A percentile compares a stretch with the other conserved stretches of the same genome.
phyloP scores from a whole-genome alignment of 1,140 invertebrate genomes.

The Idris sp. region DNA sequence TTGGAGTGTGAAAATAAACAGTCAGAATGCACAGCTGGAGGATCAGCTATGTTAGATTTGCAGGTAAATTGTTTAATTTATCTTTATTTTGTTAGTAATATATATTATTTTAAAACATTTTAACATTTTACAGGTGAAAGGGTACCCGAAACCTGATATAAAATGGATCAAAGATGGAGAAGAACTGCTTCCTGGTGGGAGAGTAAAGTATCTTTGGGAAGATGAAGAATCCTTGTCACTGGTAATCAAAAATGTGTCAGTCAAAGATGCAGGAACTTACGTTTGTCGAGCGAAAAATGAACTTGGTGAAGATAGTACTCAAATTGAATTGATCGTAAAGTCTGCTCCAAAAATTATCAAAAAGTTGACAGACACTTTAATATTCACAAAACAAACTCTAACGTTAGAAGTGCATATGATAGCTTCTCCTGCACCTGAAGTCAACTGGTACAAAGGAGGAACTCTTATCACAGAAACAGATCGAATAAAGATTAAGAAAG shows the following conservation, averaged over 20 bases:
- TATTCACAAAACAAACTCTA: slow-evolving; percentile 83
- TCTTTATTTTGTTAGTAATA: no score
- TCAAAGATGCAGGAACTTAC: slow-evolving; percentile 91
- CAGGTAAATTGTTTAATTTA: slow-evolving; percentile 74
- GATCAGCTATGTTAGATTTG: slow-evolving; percentile 96
- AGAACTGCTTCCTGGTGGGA: slow-evolving; percentile 87
- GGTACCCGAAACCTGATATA: slow-evolving; percentile 95
- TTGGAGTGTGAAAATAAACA: slow-evolving; percentile 86
- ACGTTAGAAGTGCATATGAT: slow-evolving; percentile 89
- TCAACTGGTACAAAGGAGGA: slow-evolving; percentile 92
- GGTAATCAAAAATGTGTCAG: slow-evolving; percentile 92
- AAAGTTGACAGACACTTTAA: slow-evolving; percentile 86
- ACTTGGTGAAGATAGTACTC: slow-evolving; percentile 88
- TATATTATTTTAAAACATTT: no score
- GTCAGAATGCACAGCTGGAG: slow-evolving; percentile 87
- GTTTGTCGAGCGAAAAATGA: slow-evolving; percentile 91
- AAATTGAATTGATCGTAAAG: slow-evolving; percentile 87
- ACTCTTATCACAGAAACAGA: slow-evolving; percentile 84
- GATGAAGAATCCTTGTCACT: slow-evolving; percentile 94
- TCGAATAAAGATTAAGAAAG: slow-evolving; percentile 84
- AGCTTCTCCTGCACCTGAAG: slow-evolving; percentile 88
- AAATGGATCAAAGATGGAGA: slow-evolving; percentile 92
- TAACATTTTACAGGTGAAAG: slow-evolving; percentile 84
- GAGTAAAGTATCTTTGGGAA: slow-evolving; percentile 92
- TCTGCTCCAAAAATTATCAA: slow-evolving; percentile 89